phyloP scores from a whole-genome alignment of 2,113 vertebrate genomes.

The Picathartes gymnocephalus region DNA sequence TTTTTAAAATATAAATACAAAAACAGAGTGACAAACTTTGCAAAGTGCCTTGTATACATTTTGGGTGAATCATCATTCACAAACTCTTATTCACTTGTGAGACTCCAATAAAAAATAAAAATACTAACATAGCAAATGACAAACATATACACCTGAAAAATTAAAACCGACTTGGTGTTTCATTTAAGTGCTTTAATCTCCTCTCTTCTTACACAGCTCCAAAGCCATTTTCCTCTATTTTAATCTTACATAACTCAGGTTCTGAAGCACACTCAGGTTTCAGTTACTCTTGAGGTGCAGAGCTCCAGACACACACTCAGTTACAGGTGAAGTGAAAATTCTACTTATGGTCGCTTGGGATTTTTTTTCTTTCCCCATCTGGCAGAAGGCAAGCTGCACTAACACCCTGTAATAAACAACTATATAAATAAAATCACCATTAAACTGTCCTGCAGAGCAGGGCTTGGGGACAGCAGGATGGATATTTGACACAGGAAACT shows the following conservation, averaged over 20 bases:
- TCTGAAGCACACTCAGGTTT: background rate
- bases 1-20: background rate
- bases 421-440: background rate
- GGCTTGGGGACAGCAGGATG: background rate
- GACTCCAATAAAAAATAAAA: background rate
- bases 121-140: accelerated
- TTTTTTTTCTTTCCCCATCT: background rate
- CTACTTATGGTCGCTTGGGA: too few relatives aligned
- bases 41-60: background rate
- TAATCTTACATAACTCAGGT: background rate
- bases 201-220: background rate
- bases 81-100: background rate
- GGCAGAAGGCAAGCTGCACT: background rate
- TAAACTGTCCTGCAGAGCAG: background rate
- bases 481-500: background rate
- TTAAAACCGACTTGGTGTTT: background rate
- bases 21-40: background rate
- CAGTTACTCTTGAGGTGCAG: background rate
- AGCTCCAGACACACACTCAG: background rate
- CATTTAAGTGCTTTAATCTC: background rate
- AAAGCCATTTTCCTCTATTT: background rate
- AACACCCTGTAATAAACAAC: background rate
- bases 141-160: background rate
- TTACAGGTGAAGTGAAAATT: background rate
- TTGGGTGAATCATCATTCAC: background rate